Evolutionary conservation across 2,113 vertebrate species (phyloP), one percentile per base, ranked within the genome.

Genomic region (Donacobius atricapilla): DNA sequence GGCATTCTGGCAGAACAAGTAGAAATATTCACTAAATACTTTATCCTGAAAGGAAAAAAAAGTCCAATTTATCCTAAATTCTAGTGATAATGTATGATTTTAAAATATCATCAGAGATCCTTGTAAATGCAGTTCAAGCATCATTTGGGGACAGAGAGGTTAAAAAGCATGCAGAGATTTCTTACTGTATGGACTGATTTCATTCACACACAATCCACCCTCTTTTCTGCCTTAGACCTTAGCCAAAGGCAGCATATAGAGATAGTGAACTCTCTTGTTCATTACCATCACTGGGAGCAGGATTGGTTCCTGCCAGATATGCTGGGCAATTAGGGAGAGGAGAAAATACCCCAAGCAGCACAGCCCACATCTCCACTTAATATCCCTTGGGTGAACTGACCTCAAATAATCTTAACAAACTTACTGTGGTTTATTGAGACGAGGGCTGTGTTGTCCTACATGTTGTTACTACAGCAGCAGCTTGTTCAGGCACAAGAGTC

Each of bases 391-490:
- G 9, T 61, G 42, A 57, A 53, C n/a, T 1, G 4, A 37, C 45
- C 40, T 92, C n/a, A 69, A 30, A 40, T 35, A 76, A 19, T 48
- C 78, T 65, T 42, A 61, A 33, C 13, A 88, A 69, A 65, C 0
- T 61, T 68, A 7, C 3, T 23, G 16, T 18, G 11, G 9, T 76
- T 92, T 85, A 27, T 11, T 87, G 45, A 79, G 45, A 45, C 61
- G 72, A 33, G 20, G 17, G 3, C 15, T 54, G 3, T 28, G 37
- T 3, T 73, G 22, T 70, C 54, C 25, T 37, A 6, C 0, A 0
- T 0, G 3, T 71, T 86, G 4, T 63, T 58, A 70, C 3, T 7
- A 17, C 0, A 0, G 23, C 23, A 73, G 58, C 21, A 89, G 42
- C 18, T 77, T 66, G 15, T 27, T 39, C 50, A 88, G 54, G 25